Evolutionary conservation across 2,113 vertebrate species (phyloP), one percentile per base, ranked within the genome.

Genomic region (Sardina pilchardus): DNA sequence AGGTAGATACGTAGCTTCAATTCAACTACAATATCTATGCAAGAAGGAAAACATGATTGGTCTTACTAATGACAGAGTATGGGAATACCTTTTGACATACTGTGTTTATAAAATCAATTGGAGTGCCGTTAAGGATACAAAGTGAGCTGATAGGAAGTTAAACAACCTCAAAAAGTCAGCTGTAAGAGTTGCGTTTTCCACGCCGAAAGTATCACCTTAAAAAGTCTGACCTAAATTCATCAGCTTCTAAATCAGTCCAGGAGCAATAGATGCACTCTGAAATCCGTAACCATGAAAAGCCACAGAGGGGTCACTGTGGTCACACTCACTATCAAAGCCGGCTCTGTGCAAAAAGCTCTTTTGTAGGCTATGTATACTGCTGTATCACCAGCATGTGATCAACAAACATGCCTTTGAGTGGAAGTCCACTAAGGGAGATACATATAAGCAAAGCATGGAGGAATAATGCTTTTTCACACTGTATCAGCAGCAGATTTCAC

Each of bases 371-470:
- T 84, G 67, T 50, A 43, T 83, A 43, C 39, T 82, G 45, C 83
- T 56, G 67, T 21, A 83, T 36, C 78, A 39, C 63, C 88, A 88
- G 81, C 89, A 93, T 90, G 91, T 92, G 92, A 92, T 88, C 82
- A 81, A 39, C 81, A 50, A 84, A 85, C 71, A 83, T 30, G 83
- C 45, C 84, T 39, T 78, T 39, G 30, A 78, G 30, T 78, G 71
- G 26, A 78, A 78, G 34, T 36, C 12, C 26, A 78, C 71, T 78
- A 78, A 78, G 14, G 14, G 71, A 34, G n/a, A 9, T 8, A 53
- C 17, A 19, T 4, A 19, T 17, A 53, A 4, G 19, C 53, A 24
- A 56, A 59, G 1, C 48, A 50, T 17, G 16, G 53, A 53, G 16
- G 50, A 59, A 24, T 24, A 59, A 24, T 59, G 6, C 19, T 24